Conservation (phyloP, 2,888 invertebrate species). For the Ashinkailepas kermadecensis region DNA sequence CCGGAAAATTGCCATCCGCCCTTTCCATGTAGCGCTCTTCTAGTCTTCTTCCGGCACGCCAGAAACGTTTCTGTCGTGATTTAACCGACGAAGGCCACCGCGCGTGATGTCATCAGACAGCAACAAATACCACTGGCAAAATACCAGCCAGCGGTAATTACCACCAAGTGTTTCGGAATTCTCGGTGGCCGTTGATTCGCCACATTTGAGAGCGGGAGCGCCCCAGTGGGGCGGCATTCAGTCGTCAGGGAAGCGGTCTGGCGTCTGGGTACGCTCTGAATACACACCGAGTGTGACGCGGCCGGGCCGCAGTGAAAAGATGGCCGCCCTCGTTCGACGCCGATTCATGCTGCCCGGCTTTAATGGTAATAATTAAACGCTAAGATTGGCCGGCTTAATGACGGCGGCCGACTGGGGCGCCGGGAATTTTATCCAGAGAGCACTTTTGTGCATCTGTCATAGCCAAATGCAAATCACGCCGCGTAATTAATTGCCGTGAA, state of each 20-base stretch:
- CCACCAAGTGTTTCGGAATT: no score
- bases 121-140: not conserved
- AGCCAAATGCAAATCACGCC: constrained; percentile 13
- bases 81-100: no score
- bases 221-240: not conserved
- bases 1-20: no score
- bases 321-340: not conserved
- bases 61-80: no score
- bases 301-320: not conserved
- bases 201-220: not conserved
- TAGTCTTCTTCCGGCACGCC: no score
- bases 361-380: constrained; percentile 17
- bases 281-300: not conserved
- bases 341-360: not conserved
- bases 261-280: not conserved
- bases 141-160: not conserved
- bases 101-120: no score
- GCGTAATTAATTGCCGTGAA: constrained; percentile 15
- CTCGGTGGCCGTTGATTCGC: not conserved
- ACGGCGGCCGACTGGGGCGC: not conserved
- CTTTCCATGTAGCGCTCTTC: no score
- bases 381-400: constrained; percentile 11
- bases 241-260: not conserved
- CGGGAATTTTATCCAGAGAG: not conserved
- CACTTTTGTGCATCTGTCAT: constrained; percentile 10